Percentiles rank a stretch among this genome's conserved stretches.
Conservation (phyloP, 2,797 vertebrate genomes). For the Sternotherus odoratus region DNA sequence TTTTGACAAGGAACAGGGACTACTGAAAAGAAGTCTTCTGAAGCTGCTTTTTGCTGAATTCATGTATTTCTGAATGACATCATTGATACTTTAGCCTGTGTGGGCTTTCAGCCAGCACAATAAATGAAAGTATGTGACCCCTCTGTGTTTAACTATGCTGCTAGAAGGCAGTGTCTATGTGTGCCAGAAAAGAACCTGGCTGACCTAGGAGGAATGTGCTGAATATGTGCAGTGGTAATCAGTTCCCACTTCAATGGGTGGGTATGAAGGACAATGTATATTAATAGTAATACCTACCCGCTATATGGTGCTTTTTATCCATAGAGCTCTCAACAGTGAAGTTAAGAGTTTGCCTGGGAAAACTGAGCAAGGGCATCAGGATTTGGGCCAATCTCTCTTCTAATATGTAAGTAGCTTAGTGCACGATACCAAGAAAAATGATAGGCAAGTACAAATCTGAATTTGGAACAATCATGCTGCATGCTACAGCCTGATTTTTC, state of each 20-base stretch:
- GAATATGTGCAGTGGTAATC: not conserved
- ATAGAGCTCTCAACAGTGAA: not conserved
- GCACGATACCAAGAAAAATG: slow-evolving; percentile 34
- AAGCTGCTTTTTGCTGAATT: slow-evolving; percentile 55
- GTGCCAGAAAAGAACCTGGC: not conserved
- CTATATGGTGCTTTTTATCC: not conserved
- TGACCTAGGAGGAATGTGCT: not conserved
- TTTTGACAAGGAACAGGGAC: slow-evolving; percentile 65
- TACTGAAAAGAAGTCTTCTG: slow-evolving; percentile 67
- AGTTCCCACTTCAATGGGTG: not conserved
- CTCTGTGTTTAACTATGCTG: not conserved
- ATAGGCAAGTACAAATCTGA: not conserved
- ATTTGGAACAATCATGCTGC: slow-evolving; percentile 3
- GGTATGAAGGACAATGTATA: not conserved
- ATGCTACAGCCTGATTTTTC: slow-evolving; percentile 17
- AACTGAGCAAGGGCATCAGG: not conserved
- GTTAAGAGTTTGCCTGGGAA: not conserved
- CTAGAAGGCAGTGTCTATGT: not conserved
- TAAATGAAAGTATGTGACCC: slow-evolving; percentile 43
- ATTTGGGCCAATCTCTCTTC: not conserved
- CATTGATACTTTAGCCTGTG: slow-evolving; percentile 54
- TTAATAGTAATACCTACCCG: not conserved
- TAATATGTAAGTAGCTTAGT: not conserved
- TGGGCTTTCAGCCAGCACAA: slow-evolving; percentile 47
- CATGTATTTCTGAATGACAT: slow-evolving; percentile 34